Evolutionary conservation across 2,797 vertebrate genomes (phyloP).

Genomic region (Thalassophryne amazonica): DNA sequence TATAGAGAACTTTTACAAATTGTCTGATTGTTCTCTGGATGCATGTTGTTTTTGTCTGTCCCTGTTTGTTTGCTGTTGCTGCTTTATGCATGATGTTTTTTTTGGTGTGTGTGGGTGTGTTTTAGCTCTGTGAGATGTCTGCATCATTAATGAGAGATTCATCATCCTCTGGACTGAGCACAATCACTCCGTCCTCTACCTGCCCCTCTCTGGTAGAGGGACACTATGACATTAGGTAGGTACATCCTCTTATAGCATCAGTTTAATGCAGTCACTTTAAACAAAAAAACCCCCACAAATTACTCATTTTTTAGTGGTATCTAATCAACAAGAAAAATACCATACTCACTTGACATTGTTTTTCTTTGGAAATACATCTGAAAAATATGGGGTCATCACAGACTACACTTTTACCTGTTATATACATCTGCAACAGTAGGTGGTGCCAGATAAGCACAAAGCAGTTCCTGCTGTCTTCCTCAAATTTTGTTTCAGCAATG

Average conservation of each 20-base stretch:
- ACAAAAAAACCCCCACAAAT: no score
- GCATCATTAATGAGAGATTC: conserved; percentile 90
- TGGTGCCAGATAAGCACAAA: no score
- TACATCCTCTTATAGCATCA: background rate
- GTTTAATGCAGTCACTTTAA: background rate
- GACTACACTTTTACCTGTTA: no score
- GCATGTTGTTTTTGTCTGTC: conserved; percentile 61
- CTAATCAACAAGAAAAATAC: no score
- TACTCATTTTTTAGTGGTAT: no score
- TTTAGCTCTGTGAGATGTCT: conserved; percentile 95
- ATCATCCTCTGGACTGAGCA: conserved; percentile 83
- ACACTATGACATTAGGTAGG: conserved; percentile 79
- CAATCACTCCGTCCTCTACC: conserved; percentile 94
- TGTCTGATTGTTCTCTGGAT: conserved; percentile 62
- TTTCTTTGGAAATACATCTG: no score
- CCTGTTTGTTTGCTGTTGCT: conserved; percentile 55
- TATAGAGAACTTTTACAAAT: conserved; percentile 26
- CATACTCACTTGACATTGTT: no score
- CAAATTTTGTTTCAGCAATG: no score
- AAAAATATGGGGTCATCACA: no score
- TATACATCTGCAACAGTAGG: no score
- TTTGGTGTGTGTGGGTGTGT: conserved; percentile 33
- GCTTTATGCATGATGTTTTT: conserved; percentile 18
- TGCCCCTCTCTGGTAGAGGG: conserved; percentile 95
- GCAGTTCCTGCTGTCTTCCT: no score